phyloP scores from a whole-genome alignment of 1,140 invertebrate species.

The Drosophila teissieri region DNA sequence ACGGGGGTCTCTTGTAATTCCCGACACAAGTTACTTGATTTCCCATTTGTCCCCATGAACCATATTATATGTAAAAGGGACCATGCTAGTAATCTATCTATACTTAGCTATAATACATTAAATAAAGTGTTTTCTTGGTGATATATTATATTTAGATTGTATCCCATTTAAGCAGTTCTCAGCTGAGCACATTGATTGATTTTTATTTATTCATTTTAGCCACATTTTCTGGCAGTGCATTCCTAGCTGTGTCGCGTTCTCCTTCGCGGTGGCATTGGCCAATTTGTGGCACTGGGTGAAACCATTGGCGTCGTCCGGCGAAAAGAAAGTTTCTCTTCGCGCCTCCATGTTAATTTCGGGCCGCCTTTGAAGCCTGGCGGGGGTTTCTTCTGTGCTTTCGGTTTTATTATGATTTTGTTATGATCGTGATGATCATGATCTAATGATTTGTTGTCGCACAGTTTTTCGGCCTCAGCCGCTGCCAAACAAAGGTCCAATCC shows the following conservation, averaged over 20 bases:
- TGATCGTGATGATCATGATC: conserved; percentile 51
- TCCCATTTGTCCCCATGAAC: not conserved
- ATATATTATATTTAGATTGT: no score
- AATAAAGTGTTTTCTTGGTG: no score
- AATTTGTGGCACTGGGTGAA: conserved; percentile 80
- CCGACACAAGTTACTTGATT: no score
- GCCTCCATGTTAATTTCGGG: conserved; percentile 58
- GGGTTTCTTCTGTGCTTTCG: conserved; percentile 24
- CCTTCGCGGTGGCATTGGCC: conserved; percentile 40
- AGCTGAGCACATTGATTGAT: no score
- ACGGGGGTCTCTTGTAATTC: no score
- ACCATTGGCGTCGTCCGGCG: conserved; percentile 59
- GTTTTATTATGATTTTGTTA: conserved; percentile 49
- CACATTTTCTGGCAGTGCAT: conserved; percentile 7
- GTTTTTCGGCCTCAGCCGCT: conserved; percentile 30
- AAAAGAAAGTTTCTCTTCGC: conserved; percentile 78
- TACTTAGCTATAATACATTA: no score
- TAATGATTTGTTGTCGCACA: conserved; percentile 73
- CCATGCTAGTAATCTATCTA: no score
- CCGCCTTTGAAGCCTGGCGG: conserved; percentile 57
- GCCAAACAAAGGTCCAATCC: conserved; percentile 34
- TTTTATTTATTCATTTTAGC: not conserved
- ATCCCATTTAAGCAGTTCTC: no score
- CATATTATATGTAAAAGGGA: not conserved
- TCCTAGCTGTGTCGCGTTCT: conserved; percentile 38